Evolutionary conservation across 2,113 vertebrate species (phyloP), one percentile per base, ranked within the genome.

Genomic region (Chauna torquata): DNA sequence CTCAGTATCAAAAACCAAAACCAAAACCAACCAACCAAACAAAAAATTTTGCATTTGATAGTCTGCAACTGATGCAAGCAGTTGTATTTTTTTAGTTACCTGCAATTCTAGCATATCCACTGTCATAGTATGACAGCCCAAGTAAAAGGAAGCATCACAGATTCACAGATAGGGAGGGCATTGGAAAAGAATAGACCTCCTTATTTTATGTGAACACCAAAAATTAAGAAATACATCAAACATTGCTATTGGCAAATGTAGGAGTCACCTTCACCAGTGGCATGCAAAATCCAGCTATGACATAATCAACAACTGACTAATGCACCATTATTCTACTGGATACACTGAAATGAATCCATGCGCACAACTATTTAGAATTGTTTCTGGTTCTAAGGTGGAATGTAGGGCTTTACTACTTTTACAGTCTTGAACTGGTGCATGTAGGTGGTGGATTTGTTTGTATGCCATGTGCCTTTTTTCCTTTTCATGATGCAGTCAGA

Each of bases 391-490:
- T 71, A 54, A 79, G 66, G 61, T 52, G n/a, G 59, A 90, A 59
- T 82, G 61, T 22, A 87, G 75, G 52, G 28, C 45, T 91, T 91
- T 83, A 47, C 7, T 86, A 42, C 45, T 85, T 95, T 72, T 86
- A 88, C 34, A 96, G 80, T 91, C 30, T 78, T 69, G 50, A 38
- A 94, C 80, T 64, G 83, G 32, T 47, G 52, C 65, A 88, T 70
- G 68, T 80, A 97, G 92, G 78, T 88, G 68, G 69, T 14, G 2
- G 80, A 95, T 97, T 97, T 96, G 93, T 96, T 97, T 96, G 92
- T 91, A 81, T 2, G 82, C 85, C 96, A 88, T 64, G 70, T 44
- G 45, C n/a, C 64, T 94, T 82, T 92, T 92, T 96, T 76, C 64
- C 40, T 88, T 95, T 97, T 95, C 92, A 83, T 88, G 94, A 97